Evolutionary conservation across 1,140 invertebrate genomes (phyloP), one percentile per base, ranked within the genome.

Genomic region (Drosophila ercepeae): DNA sequence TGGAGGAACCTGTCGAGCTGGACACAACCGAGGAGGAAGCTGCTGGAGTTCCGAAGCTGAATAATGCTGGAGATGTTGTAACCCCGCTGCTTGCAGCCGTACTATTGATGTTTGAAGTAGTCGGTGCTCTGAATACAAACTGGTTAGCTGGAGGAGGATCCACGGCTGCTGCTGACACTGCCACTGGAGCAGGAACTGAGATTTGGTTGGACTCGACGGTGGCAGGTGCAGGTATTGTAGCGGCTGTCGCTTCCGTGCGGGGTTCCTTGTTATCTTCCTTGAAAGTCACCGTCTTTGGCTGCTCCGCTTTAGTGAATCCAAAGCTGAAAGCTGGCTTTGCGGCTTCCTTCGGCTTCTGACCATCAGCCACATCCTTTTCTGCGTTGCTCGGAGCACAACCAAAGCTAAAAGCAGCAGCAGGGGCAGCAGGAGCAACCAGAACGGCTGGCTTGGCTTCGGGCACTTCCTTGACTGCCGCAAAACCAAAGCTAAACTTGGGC

Each of bases 401-500:
- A 7, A 39, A 39, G 36, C 4, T 14, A 7, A 39, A 39, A 2
- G 11, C 1, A 13, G 11, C 1, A 13, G 11, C 16, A 9, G 21
- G 11, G 11, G 44, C 19, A 5, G 23, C 21, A 3, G 45, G 23
- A 25, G 46, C 25, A 11, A 8, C 8, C 46, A 27, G 14, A 18
- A 49, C 14, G 36, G n/a, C 14, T 14, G 36, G 36, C 13, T 39
- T 16, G 13, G 36, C 11, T 11, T 11, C 3, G n/a, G 36, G 36
- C 36, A 39, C 36, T 16, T 39, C 36, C 36, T 39, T 39, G 6
- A 39, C 36, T 5, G n/a, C 0, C 4, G 78, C 91, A 53, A 90
- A 89, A 18, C 92, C 78, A 52, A 91, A 91, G 29, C 25, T 91
- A 74, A 93, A 93, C 4, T 92, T 93, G 61, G 93, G 93, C 75